Base-by-base conservation (phyloP, 2,888 invertebrate genomes). In the Quadriops clusia region DNA sequence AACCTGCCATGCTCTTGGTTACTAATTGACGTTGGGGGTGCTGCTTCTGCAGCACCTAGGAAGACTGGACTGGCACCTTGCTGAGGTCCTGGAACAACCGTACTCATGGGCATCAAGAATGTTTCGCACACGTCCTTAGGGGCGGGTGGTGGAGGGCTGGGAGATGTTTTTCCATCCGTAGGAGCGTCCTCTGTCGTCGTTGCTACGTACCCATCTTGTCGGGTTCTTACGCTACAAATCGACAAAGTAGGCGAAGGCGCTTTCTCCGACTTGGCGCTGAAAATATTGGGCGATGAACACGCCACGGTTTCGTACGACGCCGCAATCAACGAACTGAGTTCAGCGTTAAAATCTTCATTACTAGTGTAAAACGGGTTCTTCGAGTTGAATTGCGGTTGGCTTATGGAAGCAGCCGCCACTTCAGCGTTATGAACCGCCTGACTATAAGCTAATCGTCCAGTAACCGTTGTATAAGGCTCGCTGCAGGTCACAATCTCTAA, bases 81-180 rank as follows among this genome's bases (percentile, higher is more conserved):
- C 43, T 48, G 46, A 38, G 53, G 46, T 11, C 21, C 36, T 5
- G 41, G 33, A 9, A 40, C 21, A 22, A 44, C 35, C 17, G 42
- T 41, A 24, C 36, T 38, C 32, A 49, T 44, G 24, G 60, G 54
- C 53, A 63, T 58, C 24, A 70, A 56, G 55, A 74, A 69, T 38
- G 62, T 47, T 44, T 65, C 60, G 26, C 60, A 60, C 15, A 69
- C 68, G 53, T 81, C 80, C 34, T 73, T 73, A 1, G 85, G 84
- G 1, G 85, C 84, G 14, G 85, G 85, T 3, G 85, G 85, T 2
- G 84, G 84, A 2, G 84, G 84, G 53, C 80, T 80, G 1, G 78
- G 75, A 14, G 77, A 74, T 4, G 37, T 34, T 17, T 38, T 33
- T 14, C 33, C 26, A 20, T 39, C 38, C 36, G 39, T 33, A 14